Evolutionary conservation across 2,888 invertebrate genomes (phyloP), one percentile per base, ranked within the genome.

Genomic region (Nyleta sp.): DNA sequence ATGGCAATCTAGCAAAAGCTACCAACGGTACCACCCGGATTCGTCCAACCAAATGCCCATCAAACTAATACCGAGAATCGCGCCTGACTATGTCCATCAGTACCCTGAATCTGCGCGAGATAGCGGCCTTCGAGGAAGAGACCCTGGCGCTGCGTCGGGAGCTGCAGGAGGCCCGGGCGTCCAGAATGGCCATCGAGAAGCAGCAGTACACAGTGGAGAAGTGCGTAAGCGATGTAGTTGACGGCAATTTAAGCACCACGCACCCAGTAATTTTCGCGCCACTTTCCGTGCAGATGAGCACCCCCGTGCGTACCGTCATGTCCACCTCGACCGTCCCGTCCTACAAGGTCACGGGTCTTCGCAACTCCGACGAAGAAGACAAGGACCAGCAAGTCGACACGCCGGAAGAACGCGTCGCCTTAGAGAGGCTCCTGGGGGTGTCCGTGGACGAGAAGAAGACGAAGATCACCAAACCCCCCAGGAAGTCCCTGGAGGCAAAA

Each of bases 81-180:
- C 53, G 24, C 35, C 8, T 24, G 17, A 38, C 42, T 64, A 40
- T 68, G 46, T 59, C 17, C 35, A 59, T 57, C 64, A 81, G 81
- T 81, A 88, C 85, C 82, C 87, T 87, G 76, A 86, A 85, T 68
- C 75, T 75, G 59, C 89, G 87, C 55, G 90, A 89, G 85, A 89
- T 91, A 79, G 89, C 87, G 48, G 90, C 90, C 76, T 88, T 90
- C 82, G 90, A 90, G 84, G 89, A 90, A 82, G 91, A 91, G 81
- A 88, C 85, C 15, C 81, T 90, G 85, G 85, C 86, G 68, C 83
- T 90, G 70, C 86, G 90, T 38, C 88, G 90, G 13, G 90, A 90
- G 82, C 87, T 91, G 13, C 88, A 91, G 82, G 91, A 90, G 82
- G 90, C 89, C 31, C 82, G 88, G 55, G 88, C 89, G 44, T 86